These are phyloP conservation scores for Cyprinus carpio DNA, from an alignment of 2,113 vertebrate genomes.

Conservation along the genomic window DNA sequence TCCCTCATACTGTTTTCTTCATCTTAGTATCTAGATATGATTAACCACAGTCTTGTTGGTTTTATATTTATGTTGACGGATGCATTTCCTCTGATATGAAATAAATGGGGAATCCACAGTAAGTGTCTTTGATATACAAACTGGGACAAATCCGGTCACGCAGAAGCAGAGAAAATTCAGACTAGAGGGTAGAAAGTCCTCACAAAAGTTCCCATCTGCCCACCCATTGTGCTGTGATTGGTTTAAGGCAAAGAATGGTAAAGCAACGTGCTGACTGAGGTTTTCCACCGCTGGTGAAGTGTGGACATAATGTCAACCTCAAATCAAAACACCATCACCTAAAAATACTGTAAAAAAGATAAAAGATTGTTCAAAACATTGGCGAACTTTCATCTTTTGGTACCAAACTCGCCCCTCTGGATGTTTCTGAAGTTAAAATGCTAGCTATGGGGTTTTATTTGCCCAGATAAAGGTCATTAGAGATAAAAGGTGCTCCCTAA, in stretches of 20 bases:
- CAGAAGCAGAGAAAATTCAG: constrained; percentile 12
- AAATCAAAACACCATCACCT: constrained; percentile 19
- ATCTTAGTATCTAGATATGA: not conserved
- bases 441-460: not conserved
- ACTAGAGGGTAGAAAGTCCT: constrained; percentile 13
- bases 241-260: not conserved
- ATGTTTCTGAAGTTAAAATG: not conserved
- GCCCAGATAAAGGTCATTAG: not conserved
- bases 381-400: not conserved
- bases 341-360: not conserved
- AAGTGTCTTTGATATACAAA: constrained; percentile 36
- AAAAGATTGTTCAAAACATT: not conserved
- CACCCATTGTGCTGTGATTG: constrained; percentile 27
- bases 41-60: not conserved
- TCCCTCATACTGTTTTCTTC: not conserved
- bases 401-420: not conserved
- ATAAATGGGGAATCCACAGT: constrained; percentile 16
- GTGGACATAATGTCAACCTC: constrained; percentile 21
- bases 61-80: not conserved
- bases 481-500: not conserved
- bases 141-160: not conserved
- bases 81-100: not conserved
- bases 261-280: not conserved
- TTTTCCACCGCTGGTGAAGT: constrained; percentile 31
- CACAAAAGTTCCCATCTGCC: constrained; percentile 30